Base-by-base conservation (phyloP, 2,113 vertebrate species). In the Pteronura brasiliensis region DNA sequence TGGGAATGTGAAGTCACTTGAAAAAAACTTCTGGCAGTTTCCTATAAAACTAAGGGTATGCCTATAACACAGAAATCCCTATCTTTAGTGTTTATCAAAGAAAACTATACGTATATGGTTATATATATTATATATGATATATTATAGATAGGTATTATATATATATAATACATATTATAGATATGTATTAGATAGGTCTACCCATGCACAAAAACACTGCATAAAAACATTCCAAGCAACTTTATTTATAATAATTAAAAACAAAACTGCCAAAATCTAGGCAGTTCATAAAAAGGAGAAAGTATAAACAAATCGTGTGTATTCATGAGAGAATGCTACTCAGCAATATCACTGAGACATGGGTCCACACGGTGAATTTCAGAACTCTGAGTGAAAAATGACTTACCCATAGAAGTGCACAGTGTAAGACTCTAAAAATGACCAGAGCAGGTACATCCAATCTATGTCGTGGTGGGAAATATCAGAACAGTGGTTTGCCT, bases 371-470 rank as follows among this genome's bases (percentile, higher is more conserved):
- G 7, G 34, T 49, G 25, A 77, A 49, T 59, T 3, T n/a, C 4
- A 36, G 25, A 7, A 20, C 31, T 83, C 63, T 29, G 8, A 63
- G 29, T 42, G 21, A 39, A n/a, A 61, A 77, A 57, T 27, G 14
- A 25, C 20, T 31, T 47, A 52, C n/a, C 29, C 1, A 3, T 6
- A 44, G 42, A 4, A 83, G 1, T 27, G 6, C 3, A 2, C 31
- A 20, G 44, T 34, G 0, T 36, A 25, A 39, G 7, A 55, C 23
- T 87, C 14, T 10, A 6, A 31, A 21, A 34, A n/a, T 55, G 34
- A 67, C 18, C 36, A 7, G 7, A 83, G 3, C 4, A 55, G 25
- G 6, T 27, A 44, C 42, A 72, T 47, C 2, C 6, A 65, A 23
- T 52, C 47, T 39, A 36, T 55, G 31, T 67, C 23, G 12, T 44